Evolutionary conservation across 2,797 vertebrate species (phyloP).

Genomic region (Fundulus diaphanus): DNA sequence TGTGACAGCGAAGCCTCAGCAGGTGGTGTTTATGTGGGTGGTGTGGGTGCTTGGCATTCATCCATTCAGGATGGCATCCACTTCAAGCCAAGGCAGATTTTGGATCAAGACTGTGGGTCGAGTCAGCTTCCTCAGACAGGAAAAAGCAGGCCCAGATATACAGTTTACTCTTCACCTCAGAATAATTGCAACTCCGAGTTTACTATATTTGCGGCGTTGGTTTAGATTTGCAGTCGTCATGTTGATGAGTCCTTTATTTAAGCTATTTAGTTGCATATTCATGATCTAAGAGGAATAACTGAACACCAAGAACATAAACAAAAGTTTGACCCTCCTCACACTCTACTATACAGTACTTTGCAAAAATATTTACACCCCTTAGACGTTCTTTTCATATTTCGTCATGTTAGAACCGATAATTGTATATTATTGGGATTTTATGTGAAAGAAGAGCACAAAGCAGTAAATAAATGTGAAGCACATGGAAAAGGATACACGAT

Average conservation of each 20-base stretch:
- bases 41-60: constrained; percentile 65
- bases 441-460: no score
- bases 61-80: constrained; percentile 64
- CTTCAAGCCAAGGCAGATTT: constrained; percentile 60
- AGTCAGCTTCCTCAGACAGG: constrained; percentile 39
- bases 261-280: background rate
- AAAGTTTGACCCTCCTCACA: no score
- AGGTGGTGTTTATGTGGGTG: constrained; percentile 69
- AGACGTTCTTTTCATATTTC: background rate
- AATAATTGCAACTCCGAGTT: background rate
- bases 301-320: background rate
- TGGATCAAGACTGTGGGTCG: constrained; percentile 56
- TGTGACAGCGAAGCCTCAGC: constrained; percentile 53
- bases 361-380: background rate
- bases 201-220: background rate
- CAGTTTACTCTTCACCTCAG: background rate
- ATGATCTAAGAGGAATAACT: background rate
- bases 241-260: background rate
- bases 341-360: background rate
- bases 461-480: background rate
- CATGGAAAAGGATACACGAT: no score
- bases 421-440: background rate
- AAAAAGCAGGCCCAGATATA: constrained; percentile 30
- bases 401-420: background rate
- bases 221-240: background rate